A percentile compares a stretch with the other conserved stretches of the same genome.
These are phyloP conservation scores for Tribolium madens DNA, from an alignment of 1,140 invertebrate species.

Conservation along the genomic window DNA sequence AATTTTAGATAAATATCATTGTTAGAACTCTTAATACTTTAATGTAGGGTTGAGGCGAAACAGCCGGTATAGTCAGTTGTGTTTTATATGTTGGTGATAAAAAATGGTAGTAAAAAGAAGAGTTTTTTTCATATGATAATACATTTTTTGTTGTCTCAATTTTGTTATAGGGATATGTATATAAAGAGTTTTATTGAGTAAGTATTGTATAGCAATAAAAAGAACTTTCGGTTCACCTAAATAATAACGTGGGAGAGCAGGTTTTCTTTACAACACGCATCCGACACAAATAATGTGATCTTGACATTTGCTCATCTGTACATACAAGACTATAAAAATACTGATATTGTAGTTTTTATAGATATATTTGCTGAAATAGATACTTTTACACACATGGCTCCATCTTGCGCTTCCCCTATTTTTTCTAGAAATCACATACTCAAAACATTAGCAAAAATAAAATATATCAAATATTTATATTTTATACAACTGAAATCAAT, in stretches of 20 bases:
- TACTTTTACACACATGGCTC: slow-evolving; percentile 46
- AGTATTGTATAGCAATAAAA: too few species aligned
- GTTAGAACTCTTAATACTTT: too few species aligned
- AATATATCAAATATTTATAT: neutral
- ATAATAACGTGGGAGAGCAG: slow-evolving; percentile 21
- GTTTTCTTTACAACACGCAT: slow-evolving; percentile 40
- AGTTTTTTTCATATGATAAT: neutral
- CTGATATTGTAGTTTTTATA: slow-evolving; percentile 46
- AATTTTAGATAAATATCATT: too few species aligned
- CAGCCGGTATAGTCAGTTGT: too few species aligned
- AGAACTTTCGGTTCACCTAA: slow-evolving; percentile 26
- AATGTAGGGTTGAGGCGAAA: too few species aligned
- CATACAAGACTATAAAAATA: slow-evolving; percentile 40
- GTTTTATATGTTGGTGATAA: neutral
- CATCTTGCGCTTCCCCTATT: slow-evolving; percentile 14
- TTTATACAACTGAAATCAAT: too few species aligned
- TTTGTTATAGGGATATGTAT: neutral
- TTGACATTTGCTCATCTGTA: slow-evolving; percentile 46
- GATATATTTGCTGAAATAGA: slow-evolving; percentile 40
- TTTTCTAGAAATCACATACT: neutral
- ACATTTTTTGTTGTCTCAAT: neutral
- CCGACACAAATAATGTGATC: slow-evolving; percentile 47
- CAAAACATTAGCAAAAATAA: neutral
- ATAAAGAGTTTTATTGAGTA: too few species aligned
- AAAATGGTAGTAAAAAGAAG: neutral